These are phyloP conservation scores for Periophthalmus magnuspinnatus DNA, from an alignment of 2,797 vertebrate genomes.

Conservation along the genomic window DNA sequence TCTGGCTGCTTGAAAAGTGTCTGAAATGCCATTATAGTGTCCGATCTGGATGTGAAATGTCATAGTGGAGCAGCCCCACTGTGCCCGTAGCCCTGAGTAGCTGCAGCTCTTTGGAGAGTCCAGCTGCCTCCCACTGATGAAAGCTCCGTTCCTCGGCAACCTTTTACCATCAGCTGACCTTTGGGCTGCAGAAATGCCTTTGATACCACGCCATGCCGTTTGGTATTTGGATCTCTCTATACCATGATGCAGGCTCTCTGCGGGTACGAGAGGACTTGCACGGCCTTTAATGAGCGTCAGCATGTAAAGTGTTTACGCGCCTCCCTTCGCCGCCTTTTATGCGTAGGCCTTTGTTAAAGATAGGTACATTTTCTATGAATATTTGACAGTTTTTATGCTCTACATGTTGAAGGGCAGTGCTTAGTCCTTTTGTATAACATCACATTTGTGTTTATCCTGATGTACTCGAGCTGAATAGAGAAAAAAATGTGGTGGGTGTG, in stretches of 20 bases:
- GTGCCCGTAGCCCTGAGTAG: slow-evolving; percentile 70
- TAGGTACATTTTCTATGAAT: slow-evolving; percentile 23
- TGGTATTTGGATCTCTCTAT: slow-evolving; percentile 71
- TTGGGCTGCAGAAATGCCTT: slow-evolving; percentile 78
- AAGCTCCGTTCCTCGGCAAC: slow-evolving; percentile 77
- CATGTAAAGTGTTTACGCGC: slow-evolving; percentile 70
- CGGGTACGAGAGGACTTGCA: slow-evolving; percentile 50
- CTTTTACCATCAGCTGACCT: slow-evolving; percentile 83
- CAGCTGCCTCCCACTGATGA: slow-evolving; percentile 78
- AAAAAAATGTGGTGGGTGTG: slow-evolving; percentile 24
- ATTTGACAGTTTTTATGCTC: slow-evolving; percentile 43
- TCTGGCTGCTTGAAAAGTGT: slow-evolving; percentile 78
- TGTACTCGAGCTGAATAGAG: slow-evolving; percentile 18
- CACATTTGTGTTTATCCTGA: slow-evolving; percentile 29
- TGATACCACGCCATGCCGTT: slow-evolving; percentile 74
- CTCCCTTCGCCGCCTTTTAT: slow-evolving; percentile 57
- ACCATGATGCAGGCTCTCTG: slow-evolving; percentile 49
- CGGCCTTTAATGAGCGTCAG: slow-evolving; percentile 70
- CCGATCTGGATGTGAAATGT: slow-evolving; percentile 83
- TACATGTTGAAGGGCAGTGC: slow-evolving; percentile 41
- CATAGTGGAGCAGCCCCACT: slow-evolving; percentile 76
- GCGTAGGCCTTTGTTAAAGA: slow-evolving; percentile 48
- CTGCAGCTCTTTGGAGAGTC: slow-evolving; percentile 70
- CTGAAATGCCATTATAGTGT: slow-evolving; percentile 81
- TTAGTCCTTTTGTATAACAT: slow-evolving; percentile 26